Evolutionary conservation across 1,140 invertebrate genomes (phyloP), one percentile per base, ranked within the genome.

Genomic region (Drosophila kanapiae): DNA sequence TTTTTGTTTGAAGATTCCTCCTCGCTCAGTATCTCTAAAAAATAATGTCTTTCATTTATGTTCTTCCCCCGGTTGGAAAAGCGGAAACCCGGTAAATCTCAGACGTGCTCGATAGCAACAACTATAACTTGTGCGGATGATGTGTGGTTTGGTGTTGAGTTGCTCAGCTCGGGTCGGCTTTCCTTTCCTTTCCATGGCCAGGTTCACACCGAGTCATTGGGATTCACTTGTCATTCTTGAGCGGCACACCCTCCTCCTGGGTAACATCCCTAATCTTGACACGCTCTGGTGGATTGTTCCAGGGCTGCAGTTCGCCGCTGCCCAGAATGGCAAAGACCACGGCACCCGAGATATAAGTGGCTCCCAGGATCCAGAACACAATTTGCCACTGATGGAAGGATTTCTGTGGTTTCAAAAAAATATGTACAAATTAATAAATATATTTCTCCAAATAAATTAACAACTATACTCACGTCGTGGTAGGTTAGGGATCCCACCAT

Each of bases 401-500:
- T 93, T 96, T 95, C 96, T 97, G 93, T 23, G 93, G 93, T 49
- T 37, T 53, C 33, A 65, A 76, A 16, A 27, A 29, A 47, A 65
- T 53, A 53, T 27, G 14, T 93, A 90, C 10, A 10, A 40, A 70
- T 68, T 37, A 31, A 18, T 45, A 1, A 3, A 37, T 4, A 38
- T n/a, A 9, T n/a, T 18, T 0, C 4, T 6, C 3, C 0, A 0
- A 0, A 0, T 9, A 1, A 23, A 14, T 14, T 3, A 0, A 27
- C 4, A 37, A 2, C 10, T n/a, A 27, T 53, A 93, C 94, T 95
- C 91, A 96, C 95, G 80, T 97, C 95, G 7, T 96, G 91, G 35
- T 96, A 95, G 2, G 97, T 98, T 13, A 99, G 94, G 29, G 94
- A 93, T 23, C 97, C 97, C n/a, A 98, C 97, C 93, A 98, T 96